These are phyloP conservation scores for Paradoxurus hermaphroditus DNA, from an alignment of 2,113 vertebrate genomes.

Conservation along the genomic window DNA sequence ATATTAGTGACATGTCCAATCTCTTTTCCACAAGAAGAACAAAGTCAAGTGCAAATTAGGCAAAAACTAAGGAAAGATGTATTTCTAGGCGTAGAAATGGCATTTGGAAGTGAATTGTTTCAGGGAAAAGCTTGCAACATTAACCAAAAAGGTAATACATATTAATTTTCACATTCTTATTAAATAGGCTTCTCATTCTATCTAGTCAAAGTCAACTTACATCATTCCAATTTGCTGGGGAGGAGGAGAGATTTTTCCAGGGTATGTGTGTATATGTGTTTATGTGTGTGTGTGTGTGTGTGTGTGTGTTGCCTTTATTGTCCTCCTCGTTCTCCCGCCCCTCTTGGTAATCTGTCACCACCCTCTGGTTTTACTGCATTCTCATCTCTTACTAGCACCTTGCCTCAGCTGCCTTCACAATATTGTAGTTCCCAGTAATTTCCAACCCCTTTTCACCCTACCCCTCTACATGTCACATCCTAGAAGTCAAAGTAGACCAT, in stretches of 20 bases:
- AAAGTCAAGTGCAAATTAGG: not conserved
- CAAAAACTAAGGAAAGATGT: not conserved
- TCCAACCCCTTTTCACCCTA: not conserved
- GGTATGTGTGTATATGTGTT: not conserved
- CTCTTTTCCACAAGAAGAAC: not conserved
- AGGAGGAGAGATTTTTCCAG: not conserved
- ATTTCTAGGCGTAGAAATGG: not conserved
- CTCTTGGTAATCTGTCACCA: not conserved
- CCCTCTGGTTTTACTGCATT: not conserved
- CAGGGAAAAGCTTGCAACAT: not conserved
- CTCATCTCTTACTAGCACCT: not conserved
- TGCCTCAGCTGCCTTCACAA: not conserved
- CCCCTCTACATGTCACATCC: not conserved
- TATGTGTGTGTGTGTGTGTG: not conserved
- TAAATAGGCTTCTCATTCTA: not conserved
- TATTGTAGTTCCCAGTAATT: not conserved
- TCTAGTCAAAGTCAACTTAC: not conserved
- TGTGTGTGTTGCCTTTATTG: not conserved
- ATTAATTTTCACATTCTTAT: not conserved
- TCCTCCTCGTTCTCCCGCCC: not conserved
- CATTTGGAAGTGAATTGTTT: not conserved
- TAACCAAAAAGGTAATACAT: not conserved
- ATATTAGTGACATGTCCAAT: not conserved
- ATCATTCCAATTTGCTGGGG: not conserved
- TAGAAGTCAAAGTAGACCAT: not conserved